Conservation (phyloP, 37 sponge, comb jelly and placozoan species). For the Theonella swinhoei region DNA sequence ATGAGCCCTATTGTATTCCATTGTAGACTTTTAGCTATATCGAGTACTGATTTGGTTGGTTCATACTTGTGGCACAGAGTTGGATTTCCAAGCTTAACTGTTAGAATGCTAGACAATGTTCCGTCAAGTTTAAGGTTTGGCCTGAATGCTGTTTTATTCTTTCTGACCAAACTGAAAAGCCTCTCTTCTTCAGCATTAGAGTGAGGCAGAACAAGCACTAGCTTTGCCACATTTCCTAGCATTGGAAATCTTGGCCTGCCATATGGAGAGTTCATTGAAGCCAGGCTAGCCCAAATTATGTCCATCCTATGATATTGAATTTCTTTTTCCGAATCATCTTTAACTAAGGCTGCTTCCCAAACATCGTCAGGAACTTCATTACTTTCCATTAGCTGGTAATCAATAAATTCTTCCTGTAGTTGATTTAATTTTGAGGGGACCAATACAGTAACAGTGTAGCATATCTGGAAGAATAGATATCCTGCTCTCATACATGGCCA, state of each 20-base stretch:
- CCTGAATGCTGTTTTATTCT: slow-evolving; percentile 33
- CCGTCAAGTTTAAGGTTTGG: slow-evolving; percentile 19
- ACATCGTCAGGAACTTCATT: slow-evolving; percentile 46
- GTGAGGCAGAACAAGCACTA: slow-evolving; percentile 21
- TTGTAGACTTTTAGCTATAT: not conserved
- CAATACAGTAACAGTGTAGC: no score
- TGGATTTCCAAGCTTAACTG: slow-evolving; percentile 21
- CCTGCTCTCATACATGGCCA: not conserved
- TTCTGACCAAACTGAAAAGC: slow-evolving; percentile 29
- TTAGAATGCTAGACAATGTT: slow-evolving; percentile 33
- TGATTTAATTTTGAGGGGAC: no score
- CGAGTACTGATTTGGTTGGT: not conserved
- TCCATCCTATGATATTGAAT: not conserved
- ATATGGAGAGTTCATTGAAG: not conserved
- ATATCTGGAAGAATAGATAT: no score
- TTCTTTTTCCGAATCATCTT: not conserved
- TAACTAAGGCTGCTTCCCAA: no score
- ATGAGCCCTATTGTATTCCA: not conserved
- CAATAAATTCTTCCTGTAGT: slow-evolving; percentile 52
- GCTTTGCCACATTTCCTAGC: slow-evolving; percentile 17
- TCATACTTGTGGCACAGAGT: not conserved
- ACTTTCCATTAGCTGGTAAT: slow-evolving; percentile 40
- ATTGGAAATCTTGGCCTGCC: not conserved
- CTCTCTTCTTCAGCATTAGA: slow-evolving; percentile 46
- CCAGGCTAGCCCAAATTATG: slow-evolving; percentile 9